A percentile compares a stretch with the other conserved stretches of the same genome.
Evolutionary conservation across 1,140 invertebrate species (phyloP).

Genomic region (Drosophila willistoni): DNA sequence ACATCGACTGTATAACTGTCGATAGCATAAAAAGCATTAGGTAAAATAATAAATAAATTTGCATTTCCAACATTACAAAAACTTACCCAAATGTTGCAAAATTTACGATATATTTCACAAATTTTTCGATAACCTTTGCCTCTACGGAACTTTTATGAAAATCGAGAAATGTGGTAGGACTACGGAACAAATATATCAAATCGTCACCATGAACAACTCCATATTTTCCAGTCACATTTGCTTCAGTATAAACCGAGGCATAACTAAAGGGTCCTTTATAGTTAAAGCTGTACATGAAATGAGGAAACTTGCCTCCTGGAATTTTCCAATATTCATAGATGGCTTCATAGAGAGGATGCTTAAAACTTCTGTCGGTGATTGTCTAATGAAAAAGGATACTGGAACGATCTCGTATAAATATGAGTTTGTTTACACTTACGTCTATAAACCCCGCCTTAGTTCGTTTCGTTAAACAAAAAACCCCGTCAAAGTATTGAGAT

Average conservation of each 20-base stretch:
- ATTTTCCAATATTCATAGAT: constrained; percentile 15
- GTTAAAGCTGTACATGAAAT: constrained; percentile 65
- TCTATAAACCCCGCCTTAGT: constrained; percentile 51
- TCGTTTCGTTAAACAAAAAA: background rate
- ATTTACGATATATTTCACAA: no score
- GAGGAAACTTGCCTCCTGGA: constrained; percentile 32
- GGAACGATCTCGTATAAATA: background rate
- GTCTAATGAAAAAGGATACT: constrained; percentile 27
- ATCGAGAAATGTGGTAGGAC: no score
- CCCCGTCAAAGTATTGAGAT: constrained; percentile 60
- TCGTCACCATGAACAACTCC: no score
- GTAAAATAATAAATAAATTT: no score
- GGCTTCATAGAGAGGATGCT: constrained; percentile 55
- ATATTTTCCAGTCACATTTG: no score
- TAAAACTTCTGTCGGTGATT: constrained; percentile 59
- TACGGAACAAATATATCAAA: no score
- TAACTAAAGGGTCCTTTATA: constrained; percentile 54
- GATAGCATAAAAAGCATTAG: no score
- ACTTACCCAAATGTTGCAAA: no score
- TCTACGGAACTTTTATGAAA: no score
- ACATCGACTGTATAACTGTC: no score
- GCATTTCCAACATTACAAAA: no score
- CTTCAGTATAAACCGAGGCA: constrained; percentile 9
- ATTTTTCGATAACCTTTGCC: no score
- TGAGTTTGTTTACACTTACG: constrained; percentile 48